phyloP scores from a whole-genome alignment of 2,797 vertebrate species.

The Tangara arthus region DNA sequence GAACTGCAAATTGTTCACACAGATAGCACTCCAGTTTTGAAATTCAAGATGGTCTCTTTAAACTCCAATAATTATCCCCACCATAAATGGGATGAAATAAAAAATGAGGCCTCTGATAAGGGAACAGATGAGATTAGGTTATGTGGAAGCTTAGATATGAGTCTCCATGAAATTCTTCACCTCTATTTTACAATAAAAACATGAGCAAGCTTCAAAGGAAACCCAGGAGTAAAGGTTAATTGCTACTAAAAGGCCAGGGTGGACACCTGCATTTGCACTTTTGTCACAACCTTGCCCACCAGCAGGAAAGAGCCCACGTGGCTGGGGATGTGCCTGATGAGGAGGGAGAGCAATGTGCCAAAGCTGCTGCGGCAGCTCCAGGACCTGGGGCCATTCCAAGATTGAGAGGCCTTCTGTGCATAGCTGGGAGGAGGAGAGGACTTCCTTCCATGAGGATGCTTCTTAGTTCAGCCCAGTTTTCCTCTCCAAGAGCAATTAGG shows the following conservation, averaged over 20 bases:
- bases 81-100: conserved; percentile 41
- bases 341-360: background rate
- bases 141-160: conserved; percentile 81
- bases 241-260: conserved; percentile 83
- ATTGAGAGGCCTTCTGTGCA: background rate
- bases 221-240: conserved; percentile 84
- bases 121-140: conserved; percentile 72
- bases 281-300: conserved; percentile 74
- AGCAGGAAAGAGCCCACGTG: conserved; percentile 80
- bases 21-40: conserved; percentile 31
- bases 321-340: conserved; percentile 53
- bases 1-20: conserved; percentile 34
- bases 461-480: conserved; percentile 9
- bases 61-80: conserved; percentile 50
- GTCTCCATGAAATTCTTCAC: conserved; percentile 79
- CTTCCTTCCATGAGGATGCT: conserved; percentile 40
- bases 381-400: conserved; percentile 22
- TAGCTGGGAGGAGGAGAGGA: background rate
- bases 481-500: conserved; percentile 60
- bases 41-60: conserved; percentile 64
- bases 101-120: conserved; percentile 39
- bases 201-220: conserved; percentile 80
- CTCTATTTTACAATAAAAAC: conserved; percentile 81
- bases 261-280: conserved; percentile 78
- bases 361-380: background rate